A percentile compares a stretch with the other conserved stretches of the same genome.
Evolutionary conservation across 2,797 vertebrate species (phyloP).

Genomic region (Oceanodroma leucorhoa): DNA sequence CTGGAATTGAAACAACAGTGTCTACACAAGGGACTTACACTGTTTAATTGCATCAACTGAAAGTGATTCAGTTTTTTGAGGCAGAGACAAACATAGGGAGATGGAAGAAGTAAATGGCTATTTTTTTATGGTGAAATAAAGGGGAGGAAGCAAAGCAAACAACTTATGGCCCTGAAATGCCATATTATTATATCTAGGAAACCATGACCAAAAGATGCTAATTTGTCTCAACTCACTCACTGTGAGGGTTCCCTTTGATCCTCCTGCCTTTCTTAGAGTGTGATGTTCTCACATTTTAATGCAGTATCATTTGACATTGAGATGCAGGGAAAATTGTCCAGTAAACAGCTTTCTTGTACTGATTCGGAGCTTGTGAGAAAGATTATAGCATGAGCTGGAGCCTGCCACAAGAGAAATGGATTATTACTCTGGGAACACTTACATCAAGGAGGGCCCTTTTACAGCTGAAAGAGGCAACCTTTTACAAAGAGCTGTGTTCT

Average conservation of each 20-base stretch:
- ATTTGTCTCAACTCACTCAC: conserved; percentile 16
- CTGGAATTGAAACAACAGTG: conserved; percentile 45
- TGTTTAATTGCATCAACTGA: conserved; percentile 44
- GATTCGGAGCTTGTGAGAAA: conserved; percentile 39
- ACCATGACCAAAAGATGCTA: conserved; percentile 67
- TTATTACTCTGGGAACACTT: conserved; percentile 45
- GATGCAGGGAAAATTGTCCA: conserved; percentile 7
- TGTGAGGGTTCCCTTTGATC: conserved; percentile 18
- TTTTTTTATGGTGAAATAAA: conserved; percentile 26
- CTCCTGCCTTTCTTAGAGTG: conserved; percentile 2
- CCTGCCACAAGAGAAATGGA: conserved; percentile 22
- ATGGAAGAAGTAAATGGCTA: conserved; percentile 25
- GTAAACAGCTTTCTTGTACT: conserved; percentile 21
- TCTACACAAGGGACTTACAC: conserved; percentile 32
- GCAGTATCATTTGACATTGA: conserved; percentile 18
- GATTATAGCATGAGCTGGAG: conserved; percentile 24
- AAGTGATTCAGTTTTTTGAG: conserved; percentile 46
- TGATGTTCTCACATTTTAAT: conserved; percentile 25
- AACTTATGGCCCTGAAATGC: conserved; percentile 30
- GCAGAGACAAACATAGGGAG: conserved; percentile 13
- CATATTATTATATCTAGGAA: conserved; percentile 50
- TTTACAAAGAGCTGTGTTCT: conserved; percentile 17
- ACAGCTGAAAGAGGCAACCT: conserved; percentile 27
- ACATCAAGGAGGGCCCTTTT: conserved; percentile 45
- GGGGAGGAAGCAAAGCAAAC: conserved; percentile 21